Evolutionary conservation across 2,113 vertebrate genomes (phyloP).

Genomic region (Pagrus major): DNA sequence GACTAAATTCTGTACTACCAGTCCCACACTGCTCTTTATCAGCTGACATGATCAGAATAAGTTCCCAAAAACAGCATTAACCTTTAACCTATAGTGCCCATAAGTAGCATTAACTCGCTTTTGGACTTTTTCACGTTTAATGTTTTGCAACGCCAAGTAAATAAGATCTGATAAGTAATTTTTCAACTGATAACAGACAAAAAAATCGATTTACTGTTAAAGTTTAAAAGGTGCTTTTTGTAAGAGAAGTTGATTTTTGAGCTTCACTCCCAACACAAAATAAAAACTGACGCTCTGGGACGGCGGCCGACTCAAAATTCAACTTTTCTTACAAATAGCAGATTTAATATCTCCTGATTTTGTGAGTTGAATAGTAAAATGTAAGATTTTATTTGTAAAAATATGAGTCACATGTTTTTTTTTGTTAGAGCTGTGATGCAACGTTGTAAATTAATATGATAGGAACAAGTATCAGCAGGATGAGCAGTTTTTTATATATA

Average conservation of each 20-base stretch:
- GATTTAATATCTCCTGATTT: no score
- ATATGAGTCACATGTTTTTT: neutral
- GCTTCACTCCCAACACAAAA: no score
- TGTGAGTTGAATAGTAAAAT: neutral
- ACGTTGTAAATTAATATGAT: neutral
- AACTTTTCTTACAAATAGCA: no score
- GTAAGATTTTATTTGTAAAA: neutral
- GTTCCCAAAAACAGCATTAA: no score
- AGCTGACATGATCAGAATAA: neutral
- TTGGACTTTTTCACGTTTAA: neutral
- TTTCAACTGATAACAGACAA: neutral
- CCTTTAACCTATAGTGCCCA: neutral
- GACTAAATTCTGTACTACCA: neutral
- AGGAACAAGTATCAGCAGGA: neutral
- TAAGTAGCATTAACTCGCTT: accelerated
- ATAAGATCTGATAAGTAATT: neutral
- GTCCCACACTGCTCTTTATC: no score
- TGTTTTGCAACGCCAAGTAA: neutral
- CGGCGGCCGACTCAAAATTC: no score
- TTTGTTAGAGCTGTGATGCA: neutral
- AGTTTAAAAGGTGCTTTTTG: no score
- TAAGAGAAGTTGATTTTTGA: no score
- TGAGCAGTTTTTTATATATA: neutral
- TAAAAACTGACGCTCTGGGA: no score
- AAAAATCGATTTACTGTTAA: no score